phyloP scores from a whole-genome alignment of 2,797 vertebrate species.

The Sarcoramphus papa region DNA sequence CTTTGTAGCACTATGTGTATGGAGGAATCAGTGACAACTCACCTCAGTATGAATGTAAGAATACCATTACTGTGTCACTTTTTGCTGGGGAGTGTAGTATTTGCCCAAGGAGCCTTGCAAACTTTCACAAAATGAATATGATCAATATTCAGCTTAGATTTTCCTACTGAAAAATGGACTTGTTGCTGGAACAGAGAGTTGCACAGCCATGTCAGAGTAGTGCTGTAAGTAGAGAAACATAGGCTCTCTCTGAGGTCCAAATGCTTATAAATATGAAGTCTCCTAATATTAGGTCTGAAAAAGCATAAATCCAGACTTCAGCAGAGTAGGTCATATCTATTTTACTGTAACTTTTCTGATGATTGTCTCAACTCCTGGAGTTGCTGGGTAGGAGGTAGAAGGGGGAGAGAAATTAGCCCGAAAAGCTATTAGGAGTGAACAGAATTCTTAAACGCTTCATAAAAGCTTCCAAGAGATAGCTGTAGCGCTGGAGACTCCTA shows the following conservation, averaged over 20 bases:
- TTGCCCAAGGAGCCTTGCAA: slow-evolving; percentile 80
- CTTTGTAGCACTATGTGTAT: slow-evolving; percentile 77
- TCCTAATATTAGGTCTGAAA: background rate
- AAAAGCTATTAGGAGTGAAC: background rate
- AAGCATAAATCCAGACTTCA: background rate
- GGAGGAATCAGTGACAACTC: slow-evolving; percentile 76
- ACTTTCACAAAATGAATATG: slow-evolving; percentile 75
- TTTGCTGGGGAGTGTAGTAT: slow-evolving; percentile 84
- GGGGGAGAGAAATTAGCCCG: background rate
- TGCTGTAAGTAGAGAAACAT: background rate
- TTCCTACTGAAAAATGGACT: background rate
- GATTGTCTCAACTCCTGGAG: background rate
- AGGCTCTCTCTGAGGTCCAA: background rate
- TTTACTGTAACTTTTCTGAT: background rate
- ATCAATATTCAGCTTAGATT: slow-evolving; percentile 77
- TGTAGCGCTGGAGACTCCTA: background rate
- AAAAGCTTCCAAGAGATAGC: background rate
- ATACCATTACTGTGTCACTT: slow-evolving; percentile 81
- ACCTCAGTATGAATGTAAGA: slow-evolving; percentile 72
- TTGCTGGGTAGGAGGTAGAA: background rate
- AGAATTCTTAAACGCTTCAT: background rate
- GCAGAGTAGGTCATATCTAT: background rate
- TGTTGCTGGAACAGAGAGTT: background rate
- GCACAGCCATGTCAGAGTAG: background rate
- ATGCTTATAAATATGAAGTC: background rate